Evolutionary conservation across 2,113 vertebrate species (phyloP), one percentile per base, ranked within the genome.

Genomic region (Arenaria interpres): DNA sequence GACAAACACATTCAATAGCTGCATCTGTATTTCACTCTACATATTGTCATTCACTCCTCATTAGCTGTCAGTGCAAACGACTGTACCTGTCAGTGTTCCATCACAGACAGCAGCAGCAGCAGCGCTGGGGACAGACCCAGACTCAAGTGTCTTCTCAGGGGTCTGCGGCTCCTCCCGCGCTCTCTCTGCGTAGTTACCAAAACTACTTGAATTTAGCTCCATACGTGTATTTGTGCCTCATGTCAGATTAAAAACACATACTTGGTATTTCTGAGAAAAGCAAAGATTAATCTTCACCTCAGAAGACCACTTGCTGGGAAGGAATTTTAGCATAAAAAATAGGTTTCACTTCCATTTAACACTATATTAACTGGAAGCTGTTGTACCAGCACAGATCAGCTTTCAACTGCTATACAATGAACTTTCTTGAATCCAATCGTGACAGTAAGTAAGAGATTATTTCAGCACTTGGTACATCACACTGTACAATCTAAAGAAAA

Each of bases 391-490:
- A 96, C 68, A 84, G 83, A 69, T 54, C 84, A 85, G 90, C 78
- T 77, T 53, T 71, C 33, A 69, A 79, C 53, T 60, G 90, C 83
- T 89, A 85, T 43, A 91, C 91, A 64, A 46, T 22, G 88, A 95
- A 93, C 67, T 27, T 77, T 45, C 95, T 96, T 73, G 48, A 91
- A 94, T 60, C 95, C 89, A 84, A 14, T 37, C 9, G 20, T 83
- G 96, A 92, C 59, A 92, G 84, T 63, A 66, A 90, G 19, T 10
- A 50, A 89, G 85, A 63, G 56, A 39, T 12, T n/a, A 67, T 41
- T 96, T 81, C 92, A 95, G 82, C 82, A 91, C 94, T 92, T 22
- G 89, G 94, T 93, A 85, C 87, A 71, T 64, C 79, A 94, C 62
- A 92, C 73, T 75, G 45, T 25, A 88, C n/a, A 76, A 35, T 79